A percentile compares a stretch with the other conserved stretches of the same genome.
Evolutionary conservation across 2,113 vertebrate species (phyloP).

Genomic region (Erinaceus europaeus): DNA sequence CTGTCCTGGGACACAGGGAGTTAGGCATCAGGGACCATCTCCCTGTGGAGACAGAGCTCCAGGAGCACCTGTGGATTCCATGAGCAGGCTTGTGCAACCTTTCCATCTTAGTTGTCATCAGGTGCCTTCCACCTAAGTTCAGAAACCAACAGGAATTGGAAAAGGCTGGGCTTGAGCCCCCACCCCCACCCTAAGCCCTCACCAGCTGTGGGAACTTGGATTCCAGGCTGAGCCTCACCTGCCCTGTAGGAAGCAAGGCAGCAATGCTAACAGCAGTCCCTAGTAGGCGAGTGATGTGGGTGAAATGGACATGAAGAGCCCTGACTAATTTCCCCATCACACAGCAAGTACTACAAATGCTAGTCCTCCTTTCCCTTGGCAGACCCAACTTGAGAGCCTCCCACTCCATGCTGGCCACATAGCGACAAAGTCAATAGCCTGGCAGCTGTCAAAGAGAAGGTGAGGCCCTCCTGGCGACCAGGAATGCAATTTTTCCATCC

Average conservation of each 20-base stretch:
- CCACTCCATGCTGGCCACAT: accelerated
- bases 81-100: no score
- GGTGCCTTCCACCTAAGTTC: accelerated
- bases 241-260: accelerated
- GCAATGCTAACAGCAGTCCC: not conserved
- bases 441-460: not conserved
- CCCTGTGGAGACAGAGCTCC: not conserved
- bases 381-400: no score
- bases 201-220: accelerated
- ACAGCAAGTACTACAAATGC: not conserved
- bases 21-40: not conserved
- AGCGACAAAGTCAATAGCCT: not conserved
- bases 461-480: not conserved
- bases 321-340: not conserved
- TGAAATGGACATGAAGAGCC: no score
- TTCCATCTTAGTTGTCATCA: not conserved
- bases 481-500: not conserved
- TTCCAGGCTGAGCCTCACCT: not conserved
- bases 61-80: not conserved
- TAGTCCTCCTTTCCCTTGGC: not conserved
- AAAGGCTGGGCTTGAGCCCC: not conserved
- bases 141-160: accelerated
- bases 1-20: not conserved
- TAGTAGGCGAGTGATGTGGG: accelerated
- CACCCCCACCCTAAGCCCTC: not conserved